Evolutionary conservation across 1,140 invertebrate species (phyloP).

Genomic region (Anoplophora glabripennis): DNA sequence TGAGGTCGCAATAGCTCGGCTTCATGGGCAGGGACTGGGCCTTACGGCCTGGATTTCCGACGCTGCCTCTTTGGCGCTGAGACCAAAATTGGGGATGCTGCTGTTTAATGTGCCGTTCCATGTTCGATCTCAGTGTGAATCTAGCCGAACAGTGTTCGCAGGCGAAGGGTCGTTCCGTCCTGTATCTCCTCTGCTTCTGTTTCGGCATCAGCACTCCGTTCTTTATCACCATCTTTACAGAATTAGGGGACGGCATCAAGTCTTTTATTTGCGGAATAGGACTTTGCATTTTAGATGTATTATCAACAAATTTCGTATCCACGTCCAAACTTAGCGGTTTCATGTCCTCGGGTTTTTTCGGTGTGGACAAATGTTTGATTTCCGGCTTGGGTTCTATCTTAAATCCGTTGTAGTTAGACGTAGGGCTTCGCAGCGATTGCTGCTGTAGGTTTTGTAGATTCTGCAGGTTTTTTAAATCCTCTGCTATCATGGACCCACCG

Average conservation of each 20-base stretch:
- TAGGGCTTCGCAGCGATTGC: neutral
- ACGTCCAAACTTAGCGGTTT: constrained; percentile 40
- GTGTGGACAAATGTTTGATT: constrained; percentile 4
- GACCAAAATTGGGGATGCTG: constrained; percentile 88
- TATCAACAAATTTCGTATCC: constrained; percentile 31
- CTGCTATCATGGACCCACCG: constrained; percentile 63
- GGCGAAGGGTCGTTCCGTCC: constrained; percentile 86
- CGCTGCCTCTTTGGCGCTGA: constrained; percentile 63
- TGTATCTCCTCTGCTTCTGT: constrained; percentile 84
- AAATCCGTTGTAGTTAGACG: constrained; percentile 18
- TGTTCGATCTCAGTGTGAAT: constrained; percentile 87
- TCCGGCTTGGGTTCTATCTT: constrained; percentile 23
- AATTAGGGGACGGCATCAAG: constrained; percentile 54
- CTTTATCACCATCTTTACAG: constrained; percentile 85
- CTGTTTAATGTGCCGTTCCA: constrained; percentile 91
- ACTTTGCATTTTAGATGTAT: constrained; percentile 39
- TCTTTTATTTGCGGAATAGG: constrained; percentile 32
- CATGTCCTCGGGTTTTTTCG: constrained; percentile 35
- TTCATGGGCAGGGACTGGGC: constrained; percentile 33
- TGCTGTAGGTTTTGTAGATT: constrained; percentile 2
- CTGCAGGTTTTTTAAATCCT: constrained; percentile 42
- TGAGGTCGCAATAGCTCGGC: constrained; percentile 37
- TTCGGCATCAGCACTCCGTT: constrained; percentile 86
- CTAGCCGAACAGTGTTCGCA: constrained; percentile 85
- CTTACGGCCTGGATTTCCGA: constrained; percentile 52